Conservation (phyloP, 2,888 invertebrate genomes). For the Microctonus brassicae region DNA sequence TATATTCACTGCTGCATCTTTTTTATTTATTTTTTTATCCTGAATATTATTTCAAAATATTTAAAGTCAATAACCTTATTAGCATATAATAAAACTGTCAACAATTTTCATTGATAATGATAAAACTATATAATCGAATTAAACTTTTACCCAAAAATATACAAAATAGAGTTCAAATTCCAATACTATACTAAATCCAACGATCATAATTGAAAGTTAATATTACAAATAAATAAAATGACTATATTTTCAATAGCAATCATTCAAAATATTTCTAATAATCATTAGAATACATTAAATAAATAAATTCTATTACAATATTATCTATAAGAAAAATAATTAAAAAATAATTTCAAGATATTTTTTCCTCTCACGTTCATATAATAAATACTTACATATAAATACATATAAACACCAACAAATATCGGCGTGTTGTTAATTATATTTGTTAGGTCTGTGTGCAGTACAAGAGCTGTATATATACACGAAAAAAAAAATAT, state of each 20-base stretch:
- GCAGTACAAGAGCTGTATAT: no score
- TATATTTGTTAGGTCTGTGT: no score
- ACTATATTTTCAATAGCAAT: no score
- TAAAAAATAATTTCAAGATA: background rate
- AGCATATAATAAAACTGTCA: background rate
- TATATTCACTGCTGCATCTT: no score
- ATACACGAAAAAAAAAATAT: no score
- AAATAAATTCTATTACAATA: no score
- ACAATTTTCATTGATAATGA: background rate
- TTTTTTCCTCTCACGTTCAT: background rate
- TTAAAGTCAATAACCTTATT: background rate
- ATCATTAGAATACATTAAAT: no score
- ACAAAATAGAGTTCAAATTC: background rate
- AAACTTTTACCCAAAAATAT: no score
- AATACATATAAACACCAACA: no score
- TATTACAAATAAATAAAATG: background rate
- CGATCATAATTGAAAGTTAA: background rate
- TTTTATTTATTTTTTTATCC: background rate
- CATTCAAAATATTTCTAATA: no score
- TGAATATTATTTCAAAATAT: background rate
- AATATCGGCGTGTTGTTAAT: no score
- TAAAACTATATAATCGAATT: background rate
- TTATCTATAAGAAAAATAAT: no score
- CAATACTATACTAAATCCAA: background rate
- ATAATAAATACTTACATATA: background rate